Percentiles rank a stretch among this genome's conserved stretches.
Conservation (phyloP, 2,888 invertebrate genomes). For the Caenorhabditis afra region DNA sequence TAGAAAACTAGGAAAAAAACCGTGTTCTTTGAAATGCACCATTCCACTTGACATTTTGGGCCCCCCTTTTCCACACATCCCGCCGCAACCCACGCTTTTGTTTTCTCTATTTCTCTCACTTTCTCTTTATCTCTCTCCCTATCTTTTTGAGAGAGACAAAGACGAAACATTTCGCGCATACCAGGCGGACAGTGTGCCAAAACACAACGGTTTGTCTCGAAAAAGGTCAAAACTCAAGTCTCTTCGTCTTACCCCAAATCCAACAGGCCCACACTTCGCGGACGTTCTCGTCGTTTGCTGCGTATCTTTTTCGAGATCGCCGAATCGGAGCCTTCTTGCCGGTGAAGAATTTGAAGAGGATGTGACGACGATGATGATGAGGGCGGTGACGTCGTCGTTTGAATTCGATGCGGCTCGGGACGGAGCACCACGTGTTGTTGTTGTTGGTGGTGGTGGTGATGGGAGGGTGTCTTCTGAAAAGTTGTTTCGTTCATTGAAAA, state of each 20-base stretch:
- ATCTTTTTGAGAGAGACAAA: no score
- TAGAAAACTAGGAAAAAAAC: no score
- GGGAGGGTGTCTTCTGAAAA: conserved; percentile 17
- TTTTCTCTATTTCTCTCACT: conserved; percentile 5
- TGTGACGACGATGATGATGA: conserved; percentile 23
- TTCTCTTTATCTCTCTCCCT: no score
- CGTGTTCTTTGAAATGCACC: no score
- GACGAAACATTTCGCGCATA: conserved; percentile 33
- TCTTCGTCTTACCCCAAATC: conserved; percentile 60
- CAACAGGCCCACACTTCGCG: conserved; percentile 63
- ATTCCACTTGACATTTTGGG: conserved; percentile 55
- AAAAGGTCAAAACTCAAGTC: no score
- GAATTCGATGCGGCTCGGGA: conserved; percentile 34
- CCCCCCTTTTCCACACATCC: no score
- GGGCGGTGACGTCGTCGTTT: conserved; percentile 8
- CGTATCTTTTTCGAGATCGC: conserved; percentile 68
- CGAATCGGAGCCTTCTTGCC: conserved; percentile 65
- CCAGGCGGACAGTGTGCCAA: conserved; percentile 35
- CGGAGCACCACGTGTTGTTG: conserved; percentile 50
- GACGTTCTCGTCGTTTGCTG: conserved; percentile 66
- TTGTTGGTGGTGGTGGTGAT: conserved; percentile 12
- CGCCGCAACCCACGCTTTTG: conserved; percentile 32
- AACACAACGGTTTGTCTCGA: conserved; percentile 39
- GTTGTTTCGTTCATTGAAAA: no score
- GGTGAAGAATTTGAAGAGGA: conserved; percentile 53